Evolutionary conservation across 1,140 invertebrate genomes (phyloP).

Genomic region (Microvelia longipes): DNA sequence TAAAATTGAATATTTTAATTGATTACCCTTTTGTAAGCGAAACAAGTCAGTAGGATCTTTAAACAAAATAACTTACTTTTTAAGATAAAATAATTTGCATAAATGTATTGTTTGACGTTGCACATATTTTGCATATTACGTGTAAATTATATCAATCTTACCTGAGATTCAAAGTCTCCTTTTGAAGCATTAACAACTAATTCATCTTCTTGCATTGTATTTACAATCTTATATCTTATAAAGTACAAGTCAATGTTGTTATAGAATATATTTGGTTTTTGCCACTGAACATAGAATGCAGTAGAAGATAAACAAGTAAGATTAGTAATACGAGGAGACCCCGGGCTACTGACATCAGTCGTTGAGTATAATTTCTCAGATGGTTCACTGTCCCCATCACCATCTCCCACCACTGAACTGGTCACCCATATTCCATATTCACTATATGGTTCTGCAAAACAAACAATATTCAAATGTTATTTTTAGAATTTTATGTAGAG

Average conservation of each 20-base stretch:
- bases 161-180: slow-evolving; percentile 42
- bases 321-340: slow-evolving; percentile 60
- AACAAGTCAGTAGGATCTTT: too few relatives aligned
- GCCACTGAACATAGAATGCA: slow-evolving; percentile 64
- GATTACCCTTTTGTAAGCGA: too few relatives aligned
- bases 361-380: slow-evolving; percentile 53
- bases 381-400: slow-evolving; percentile 41
- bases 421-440: slow-evolving; percentile 75
- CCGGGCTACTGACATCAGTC: slow-evolving; percentile 68
- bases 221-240: slow-evolving; percentile 48
- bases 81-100: too few relatives aligned
- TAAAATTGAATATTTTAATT: too few relatives aligned
- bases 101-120: too few relatives aligned
- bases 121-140: too few relatives aligned
- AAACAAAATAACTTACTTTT: too few relatives aligned
- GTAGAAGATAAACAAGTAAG: slow-evolving; percentile 57
- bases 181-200: slow-evolving; percentile 41
- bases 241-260: slow-evolving; percentile 66
- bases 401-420: slow-evolving; percentile 51
- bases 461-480: neutral
- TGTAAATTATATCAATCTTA: too few relatives aligned
- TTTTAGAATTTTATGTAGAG: neutral
- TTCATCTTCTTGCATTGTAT: slow-evolving; percentile 41
- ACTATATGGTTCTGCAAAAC: slow-evolving; percentile 54
- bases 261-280: slow-evolving; percentile 51